Conservation (phyloP, 2,888 invertebrate genomes). For the Phaonia tiefii region DNA sequence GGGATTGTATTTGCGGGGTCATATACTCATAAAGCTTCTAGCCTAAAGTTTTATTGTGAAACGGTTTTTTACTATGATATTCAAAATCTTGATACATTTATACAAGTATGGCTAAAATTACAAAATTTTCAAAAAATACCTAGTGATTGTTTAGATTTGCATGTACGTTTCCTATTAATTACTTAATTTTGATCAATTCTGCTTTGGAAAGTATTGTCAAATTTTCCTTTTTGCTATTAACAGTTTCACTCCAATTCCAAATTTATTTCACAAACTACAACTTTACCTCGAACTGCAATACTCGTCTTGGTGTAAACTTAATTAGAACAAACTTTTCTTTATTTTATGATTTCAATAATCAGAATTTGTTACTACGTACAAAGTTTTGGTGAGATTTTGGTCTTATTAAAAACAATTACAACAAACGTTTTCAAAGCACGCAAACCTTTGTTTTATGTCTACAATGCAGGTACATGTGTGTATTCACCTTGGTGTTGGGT, state of each 20-base stretch:
- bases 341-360: conserved; percentile 6
- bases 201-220: neutral
- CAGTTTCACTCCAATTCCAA: conserved; percentile 60
- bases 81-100: no score
- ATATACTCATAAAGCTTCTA: no score
- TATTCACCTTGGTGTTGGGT: conserved; percentile 29
- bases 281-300: conserved; percentile 19
- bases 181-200: no score
- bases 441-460: conserved; percentile 14
- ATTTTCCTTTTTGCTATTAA: conserved; percentile 30
- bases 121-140: no score
- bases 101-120: no score
- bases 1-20: no score
- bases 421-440: conserved; percentile 56
- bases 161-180: no score
- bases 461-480: neutral
- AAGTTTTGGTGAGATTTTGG: neutral
- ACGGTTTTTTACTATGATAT: no score
- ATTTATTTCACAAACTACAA: conserved; percentile 48
- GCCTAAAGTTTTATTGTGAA: no score
- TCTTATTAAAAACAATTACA: conserved; percentile 40
- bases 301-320: conserved; percentile 36
- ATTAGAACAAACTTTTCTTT: conserved; percentile 61
- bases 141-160: no score
- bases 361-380: conserved; percentile 22